phyloP scores from a whole-genome alignment of 2,797 vertebrate species.

The Sebastes baramenuke region DNA sequence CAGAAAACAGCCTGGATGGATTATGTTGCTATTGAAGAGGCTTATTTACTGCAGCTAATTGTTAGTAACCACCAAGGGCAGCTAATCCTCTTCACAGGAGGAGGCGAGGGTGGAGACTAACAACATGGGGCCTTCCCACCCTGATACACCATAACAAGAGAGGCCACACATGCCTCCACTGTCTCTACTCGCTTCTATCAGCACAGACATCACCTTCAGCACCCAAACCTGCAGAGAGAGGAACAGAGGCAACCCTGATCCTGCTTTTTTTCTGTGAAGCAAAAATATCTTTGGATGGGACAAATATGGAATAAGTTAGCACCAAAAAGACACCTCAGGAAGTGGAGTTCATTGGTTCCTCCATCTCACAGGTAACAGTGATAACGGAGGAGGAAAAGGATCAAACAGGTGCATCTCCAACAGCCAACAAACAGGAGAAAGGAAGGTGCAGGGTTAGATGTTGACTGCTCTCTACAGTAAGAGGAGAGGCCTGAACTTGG shows the following conservation, averaged over 20 bases:
- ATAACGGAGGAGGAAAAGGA: not conserved
- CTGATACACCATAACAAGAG: slow-evolving; percentile 33
- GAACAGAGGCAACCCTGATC: not conserved
- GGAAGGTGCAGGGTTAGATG: not conserved
- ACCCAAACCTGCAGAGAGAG: not conserved
- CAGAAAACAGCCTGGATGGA: slow-evolving; percentile 40
- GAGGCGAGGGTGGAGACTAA: slow-evolving; percentile 44
- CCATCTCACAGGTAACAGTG: not conserved
- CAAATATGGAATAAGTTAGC: not conserved
- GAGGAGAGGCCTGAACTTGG: slow-evolving; percentile 6
- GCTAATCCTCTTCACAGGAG: slow-evolving; percentile 69
- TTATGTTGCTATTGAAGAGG: slow-evolving; percentile 50
- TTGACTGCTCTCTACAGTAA: not conserved
- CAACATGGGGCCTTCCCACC: slow-evolving; percentile 35
- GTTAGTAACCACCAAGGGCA: slow-evolving; percentile 56
- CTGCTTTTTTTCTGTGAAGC: not conserved
- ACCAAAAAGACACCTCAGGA: not conserved
- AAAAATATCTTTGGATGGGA: not conserved
- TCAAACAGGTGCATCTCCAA: not conserved
- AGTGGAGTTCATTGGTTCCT: not conserved
- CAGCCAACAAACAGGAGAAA: not conserved
- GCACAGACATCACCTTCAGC: not conserved
- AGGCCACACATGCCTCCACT: slow-evolving; percentile 8
- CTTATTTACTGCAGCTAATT: slow-evolving; percentile 68
- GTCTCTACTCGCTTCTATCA: not conserved